Evolutionary conservation across 2,888 invertebrate species (phyloP), one percentile per base, ranked within the genome.

Genomic region (Operophtera brumata): DNA sequence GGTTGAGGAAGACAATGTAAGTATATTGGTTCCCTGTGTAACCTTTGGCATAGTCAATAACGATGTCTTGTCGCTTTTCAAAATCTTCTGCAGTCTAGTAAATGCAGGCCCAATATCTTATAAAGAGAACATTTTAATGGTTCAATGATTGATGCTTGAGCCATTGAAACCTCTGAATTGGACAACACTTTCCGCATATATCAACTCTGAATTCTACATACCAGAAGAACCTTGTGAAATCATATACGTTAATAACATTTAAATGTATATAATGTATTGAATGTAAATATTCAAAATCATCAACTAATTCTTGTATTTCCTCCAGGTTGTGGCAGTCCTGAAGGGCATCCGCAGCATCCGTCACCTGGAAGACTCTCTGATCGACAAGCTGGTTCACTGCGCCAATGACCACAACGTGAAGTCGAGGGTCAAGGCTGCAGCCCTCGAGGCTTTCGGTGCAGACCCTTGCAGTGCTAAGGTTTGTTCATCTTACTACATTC

Each of bases 311-410:
- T 30, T 30, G 20, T 41, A 28, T 47, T n/a, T 14, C 46, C 28
- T 9, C 2, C 69, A 91, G 85, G 87, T 94, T 10, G 86, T 97
- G 26, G 92, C 93, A 30, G 92, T 94, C 0, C 82, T 98, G 35
- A 97, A 97, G 78, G 96, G 96, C 6, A 91, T 98, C 51, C 93
- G 94, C 10, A 97, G 97, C 80, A 92, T 95, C 51, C 92, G 93
- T 20, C 92, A 92, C 65, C 75, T 96, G 49, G 93, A 93, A 52
- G 92, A 93, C 49, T 85, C 84, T 0, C 91, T 94, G 0, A 78
- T 92, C 0, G 90, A 92, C 13, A 93, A 93, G 65, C 69, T 96
- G 35, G 86, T 85, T 0, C 86, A 91, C 44, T 93, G 95, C 60
- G 93, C 93, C 1, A 84, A 86, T 5, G 93, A 94, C 67, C 92